phyloP scores from a whole-genome alignment of 2,113 vertebrate genomes.

The Phrynosoma blainvillii region DNA sequence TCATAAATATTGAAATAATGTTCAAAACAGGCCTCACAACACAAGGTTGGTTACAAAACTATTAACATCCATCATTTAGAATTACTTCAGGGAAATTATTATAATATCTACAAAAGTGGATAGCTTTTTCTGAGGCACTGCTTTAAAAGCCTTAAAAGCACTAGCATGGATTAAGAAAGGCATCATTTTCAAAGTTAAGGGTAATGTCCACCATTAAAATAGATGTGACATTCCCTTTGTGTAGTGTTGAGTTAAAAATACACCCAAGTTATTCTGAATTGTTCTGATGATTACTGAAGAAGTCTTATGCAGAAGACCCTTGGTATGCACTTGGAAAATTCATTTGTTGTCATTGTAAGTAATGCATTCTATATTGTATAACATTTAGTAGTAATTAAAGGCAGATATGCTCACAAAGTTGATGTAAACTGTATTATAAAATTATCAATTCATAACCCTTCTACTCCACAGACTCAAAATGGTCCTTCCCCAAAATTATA shows the following conservation, averaged over 20 bases:
- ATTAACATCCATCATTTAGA: neutral
- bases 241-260: neutral
- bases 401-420: neutral
- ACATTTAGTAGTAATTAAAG: neutral
- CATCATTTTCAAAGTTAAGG: neutral
- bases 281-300: neutral
- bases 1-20: neutral
- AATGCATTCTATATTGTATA: neutral
- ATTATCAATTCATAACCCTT: neutral
- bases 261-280: accelerated
- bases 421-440: neutral
- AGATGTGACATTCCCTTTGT: neutral
- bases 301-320: neutral
- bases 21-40: neutral
- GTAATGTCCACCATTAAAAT: neutral
- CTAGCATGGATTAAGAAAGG: neutral
- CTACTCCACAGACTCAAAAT: neutral
- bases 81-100: neutral
- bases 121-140: neutral
- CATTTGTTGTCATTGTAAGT: accelerated
- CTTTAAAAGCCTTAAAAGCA: neutral
- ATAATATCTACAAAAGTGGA: neutral
- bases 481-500: neutral
- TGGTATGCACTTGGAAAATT: neutral
- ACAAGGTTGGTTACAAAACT: neutral